phyloP scores from a whole-genome alignment of 2,797 vertebrate genomes.

The Parauchenoglanis ngamensis region DNA sequence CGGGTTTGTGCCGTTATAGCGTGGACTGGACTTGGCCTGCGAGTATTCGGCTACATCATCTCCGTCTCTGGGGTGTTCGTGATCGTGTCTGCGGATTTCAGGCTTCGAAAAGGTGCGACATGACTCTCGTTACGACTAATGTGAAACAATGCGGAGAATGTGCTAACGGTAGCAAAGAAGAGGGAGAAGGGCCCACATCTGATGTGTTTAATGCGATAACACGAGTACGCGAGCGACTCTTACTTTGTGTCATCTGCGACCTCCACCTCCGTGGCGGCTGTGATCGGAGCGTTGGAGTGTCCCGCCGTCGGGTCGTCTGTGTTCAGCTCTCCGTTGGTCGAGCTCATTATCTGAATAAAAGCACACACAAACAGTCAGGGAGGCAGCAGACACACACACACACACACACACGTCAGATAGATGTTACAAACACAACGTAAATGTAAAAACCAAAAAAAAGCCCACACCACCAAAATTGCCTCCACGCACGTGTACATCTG shows the following conservation, averaged over 20 bases:
- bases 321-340: slow-evolving; percentile 96
- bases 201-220: not conserved
- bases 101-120: too few species aligned
- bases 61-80: too few species aligned
- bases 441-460: not conserved
- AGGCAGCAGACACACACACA: too few species aligned
- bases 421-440: not conserved
- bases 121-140: too few species aligned
- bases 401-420: not conserved
- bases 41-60: too few species aligned
- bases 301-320: slow-evolving; percentile 94
- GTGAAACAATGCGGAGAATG: not conserved
- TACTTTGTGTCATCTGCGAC: slow-evolving; percentile 97
- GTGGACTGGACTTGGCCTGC: too few species aligned
- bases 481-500: slow-evolving; percentile 8
- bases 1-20: too few species aligned
- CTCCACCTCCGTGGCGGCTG: slow-evolving; percentile 92
- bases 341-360: slow-evolving; percentile 88
- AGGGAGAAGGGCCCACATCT: not conserved
- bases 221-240: slow-evolving; percentile 46
- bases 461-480: not conserved
- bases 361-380: slow-evolving; percentile 38
- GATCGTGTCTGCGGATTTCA: too few species aligned
- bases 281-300: slow-evolving; percentile 97
- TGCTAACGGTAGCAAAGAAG: not conserved